These are phyloP conservation scores for Ibidorhyncha struthersii DNA, from an alignment of 2,113 vertebrate genomes.

Conservation along the genomic window DNA sequence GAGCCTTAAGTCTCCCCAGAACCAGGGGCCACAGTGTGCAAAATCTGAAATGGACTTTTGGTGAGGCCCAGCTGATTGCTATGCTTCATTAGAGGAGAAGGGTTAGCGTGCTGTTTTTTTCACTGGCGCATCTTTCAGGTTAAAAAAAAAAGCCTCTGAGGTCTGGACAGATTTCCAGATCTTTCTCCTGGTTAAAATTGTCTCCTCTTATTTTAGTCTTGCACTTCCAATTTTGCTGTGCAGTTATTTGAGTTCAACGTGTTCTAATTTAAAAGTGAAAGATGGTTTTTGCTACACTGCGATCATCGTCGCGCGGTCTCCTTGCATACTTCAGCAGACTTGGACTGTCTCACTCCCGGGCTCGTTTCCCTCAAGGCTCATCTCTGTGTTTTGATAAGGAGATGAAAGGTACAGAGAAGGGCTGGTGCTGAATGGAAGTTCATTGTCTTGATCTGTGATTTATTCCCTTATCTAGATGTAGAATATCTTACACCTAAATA, in stretches of 20 bases:
- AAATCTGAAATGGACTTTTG: neutral
- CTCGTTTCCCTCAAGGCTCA: neutral
- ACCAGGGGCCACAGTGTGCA: neutral
- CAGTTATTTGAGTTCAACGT: conserved; percentile 19
- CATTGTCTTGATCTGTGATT: conserved; percentile 43
- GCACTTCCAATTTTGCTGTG: conserved; percentile 7
- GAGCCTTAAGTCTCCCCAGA: neutral
- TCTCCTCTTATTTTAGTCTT: conserved; percentile 42
- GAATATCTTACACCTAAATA: conserved; percentile 33
- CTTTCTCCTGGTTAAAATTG: neutral
- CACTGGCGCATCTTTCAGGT: neutral
- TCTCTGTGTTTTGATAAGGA: conserved; percentile 12
- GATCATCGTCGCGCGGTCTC: neutral
- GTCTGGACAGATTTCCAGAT: neutral
- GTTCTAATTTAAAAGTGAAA: conserved; percentile 44
- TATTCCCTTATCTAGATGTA: conserved; percentile 18
- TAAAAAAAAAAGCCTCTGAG: neutral
- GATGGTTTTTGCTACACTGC: neutral
- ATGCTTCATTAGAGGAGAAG: neutral
- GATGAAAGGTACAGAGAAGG: conserved; percentile 20
- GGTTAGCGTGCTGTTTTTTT: neutral
- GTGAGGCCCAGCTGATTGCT: neutral
- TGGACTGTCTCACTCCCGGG: neutral
- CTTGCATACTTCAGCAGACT: conserved; percentile 19
- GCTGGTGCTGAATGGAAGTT: neutral